Base-by-base conservation (phyloP, 1,140 invertebrate species). In the Atta cephalotes region DNA sequence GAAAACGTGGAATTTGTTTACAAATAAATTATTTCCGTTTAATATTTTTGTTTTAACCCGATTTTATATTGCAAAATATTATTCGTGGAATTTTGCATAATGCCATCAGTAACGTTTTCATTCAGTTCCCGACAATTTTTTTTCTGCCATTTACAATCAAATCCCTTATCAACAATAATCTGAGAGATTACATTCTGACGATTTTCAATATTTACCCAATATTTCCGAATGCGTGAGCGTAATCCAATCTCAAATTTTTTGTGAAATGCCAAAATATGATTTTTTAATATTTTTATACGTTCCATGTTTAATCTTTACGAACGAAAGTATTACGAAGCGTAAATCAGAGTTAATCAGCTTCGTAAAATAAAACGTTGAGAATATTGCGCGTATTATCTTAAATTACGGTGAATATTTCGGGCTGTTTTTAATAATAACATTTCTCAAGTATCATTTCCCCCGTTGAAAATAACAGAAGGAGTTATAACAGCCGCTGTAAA, bases 371-470 rank as follows among this genome's bases (percentile, higher is more conserved):
- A 68, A 68, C 31, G 14, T 49, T 65, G 12, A n/a, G n/a, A 65
- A 51, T 65, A 51, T 45, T 4, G 77, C 14, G 63, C 49, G 31
- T 70, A 68, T 71, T 71, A 58, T 58, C n/a, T 56, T 39, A 25
- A 28, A 81, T 71, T 35, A 66, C 12, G 3, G 5, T 35, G 45
- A 18, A 66, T 78, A 53, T 71, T 56, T 51, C 62, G 9, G 21
- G 21, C 65, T 81, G 65, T 81, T 81, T 81, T 81, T 81, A 81
- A 81, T 71, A 81, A 71, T 81, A 81, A 58, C 51, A 81, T 71
- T 14, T 28, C 58, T 39, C 7, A 49, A 80, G 28, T 70, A 7
- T 39, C 14, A 5, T 5, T n/a, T 45, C 35, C 16, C 25, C 14
- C 21, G 49, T 28, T 10, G 31, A 45, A 49, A 81, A 10, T 71